Base-by-base conservation (phyloP, 2,888 invertebrate genomes). In the Tholera decimalis region DNA sequence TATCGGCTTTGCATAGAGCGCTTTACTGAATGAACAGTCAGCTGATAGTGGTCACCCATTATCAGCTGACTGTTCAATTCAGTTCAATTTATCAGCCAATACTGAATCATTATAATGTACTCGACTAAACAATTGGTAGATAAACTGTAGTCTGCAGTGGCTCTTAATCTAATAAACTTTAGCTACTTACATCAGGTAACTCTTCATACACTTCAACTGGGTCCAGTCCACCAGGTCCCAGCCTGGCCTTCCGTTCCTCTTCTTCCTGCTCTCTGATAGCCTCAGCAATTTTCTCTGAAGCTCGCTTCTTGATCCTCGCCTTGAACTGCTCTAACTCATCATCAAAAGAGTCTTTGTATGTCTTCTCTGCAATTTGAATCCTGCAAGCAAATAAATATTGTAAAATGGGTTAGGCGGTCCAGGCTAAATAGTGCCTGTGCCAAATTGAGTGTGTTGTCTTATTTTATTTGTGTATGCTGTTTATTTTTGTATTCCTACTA, bases 151-250 rank as follows among this genome's bases (percentile, higher is more conserved):
- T n/a, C 13, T 22, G n/a, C 1, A 26, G 18, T n/a, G 28, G 28
- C 18, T 18, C 11, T 11, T 8, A 20, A 18, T 24, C 5, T 20
- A 26, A n/a, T 28, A 37, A 49, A 37, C 8, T 18, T 18, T 39
- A 28, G 51, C n/a, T 46, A 85, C 93, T 92, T 85, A 98, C 98
- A 92, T 98, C 97, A 69, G 99, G 99, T 63, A 99, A 95, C 72
- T 97, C 96, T 86, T 99, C 99, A 88, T 99, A 98, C 0, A 99
- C 99, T 95, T 99, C 99, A 5, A 98, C 97, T 0, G 99, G 99
- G 93, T 99, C 99, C 18, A 99, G 96, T 0, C 99, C 99, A n/a
- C 99, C 99, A 0, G 99, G 99, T 0, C 99, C 99, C 13, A 99
- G 94, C 35, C 99, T 96, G 56, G 97, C 97, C 86, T 98, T 96